Conservation (phyloP, 2,888 invertebrate species). For the Drosophila anomelani region DNA sequence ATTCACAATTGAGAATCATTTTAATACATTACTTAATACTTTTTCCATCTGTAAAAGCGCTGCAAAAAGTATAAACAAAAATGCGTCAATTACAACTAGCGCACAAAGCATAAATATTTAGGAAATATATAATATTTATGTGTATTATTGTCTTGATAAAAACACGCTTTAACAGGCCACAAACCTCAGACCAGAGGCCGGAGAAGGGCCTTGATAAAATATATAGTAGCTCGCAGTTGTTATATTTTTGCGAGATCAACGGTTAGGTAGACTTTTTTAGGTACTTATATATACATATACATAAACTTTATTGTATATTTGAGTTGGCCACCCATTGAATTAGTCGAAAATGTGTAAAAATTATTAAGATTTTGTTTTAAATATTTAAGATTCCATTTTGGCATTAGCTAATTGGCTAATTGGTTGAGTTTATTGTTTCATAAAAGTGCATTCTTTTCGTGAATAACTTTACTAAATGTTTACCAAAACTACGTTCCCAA, state of each 20-base stretch:
- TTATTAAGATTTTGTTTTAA: neutral
- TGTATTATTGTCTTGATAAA: neutral
- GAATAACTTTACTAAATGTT: neutral
- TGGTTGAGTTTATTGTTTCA: no score
- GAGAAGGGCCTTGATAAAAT: neutral
- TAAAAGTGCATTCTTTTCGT: no score
- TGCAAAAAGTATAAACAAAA: neutral
- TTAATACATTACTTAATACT: neutral
- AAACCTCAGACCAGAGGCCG: conserved; percentile 6
- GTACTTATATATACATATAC: neutral
- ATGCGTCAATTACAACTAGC: conserved; percentile 6
- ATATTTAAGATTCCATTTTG: neutral
- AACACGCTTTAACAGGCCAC: conserved; percentile 14
- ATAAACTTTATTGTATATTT: neutral
- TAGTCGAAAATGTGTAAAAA: neutral
- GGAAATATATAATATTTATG: neutral
- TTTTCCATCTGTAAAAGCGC: neutral
- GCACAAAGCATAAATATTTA: conserved; percentile 1
- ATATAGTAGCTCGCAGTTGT: conserved; percentile 13
- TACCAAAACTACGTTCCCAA: neutral
- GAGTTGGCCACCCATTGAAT: neutral
- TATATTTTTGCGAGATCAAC: neutral
- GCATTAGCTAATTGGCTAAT: no score
- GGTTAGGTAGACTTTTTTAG: conserved; percentile 8
- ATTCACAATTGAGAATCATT: neutral